phyloP scores from a whole-genome alignment of 2,113 vertebrate species.

The Cyphomyrus discorhynchus region DNA sequence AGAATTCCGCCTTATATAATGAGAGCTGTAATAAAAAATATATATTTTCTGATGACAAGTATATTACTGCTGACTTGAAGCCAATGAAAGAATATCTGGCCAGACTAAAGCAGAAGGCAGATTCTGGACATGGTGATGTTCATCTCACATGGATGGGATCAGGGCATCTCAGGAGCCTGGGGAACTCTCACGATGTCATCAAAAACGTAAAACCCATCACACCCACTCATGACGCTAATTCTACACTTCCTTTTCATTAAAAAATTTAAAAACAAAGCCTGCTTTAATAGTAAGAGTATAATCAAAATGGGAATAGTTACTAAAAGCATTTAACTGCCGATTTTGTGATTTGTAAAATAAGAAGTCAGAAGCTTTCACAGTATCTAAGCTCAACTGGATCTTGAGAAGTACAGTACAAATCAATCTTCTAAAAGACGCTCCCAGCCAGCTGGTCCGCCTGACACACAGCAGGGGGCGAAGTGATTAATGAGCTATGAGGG shows the following conservation, averaged over 20 bases:
- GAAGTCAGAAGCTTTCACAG: not conserved
- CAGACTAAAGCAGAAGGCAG: not conserved
- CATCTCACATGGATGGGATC: not conserved
- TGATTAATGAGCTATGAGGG: not conserved
- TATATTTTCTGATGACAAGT: not conserved
- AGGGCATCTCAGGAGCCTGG: not conserved
- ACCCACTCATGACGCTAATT: not conserved
- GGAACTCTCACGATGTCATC: not conserved
- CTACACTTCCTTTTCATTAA: not conserved
- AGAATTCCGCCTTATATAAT: not conserved
- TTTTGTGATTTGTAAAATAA: not conserved
- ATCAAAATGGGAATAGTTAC: not conserved
- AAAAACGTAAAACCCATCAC: not conserved
- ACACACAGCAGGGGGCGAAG: not conserved
- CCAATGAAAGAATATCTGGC: slow-evolving; percentile 1
- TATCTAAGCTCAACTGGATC: not conserved
- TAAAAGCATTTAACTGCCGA: not conserved
- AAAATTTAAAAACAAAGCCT: not conserved
- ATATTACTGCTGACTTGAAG: not conserved
- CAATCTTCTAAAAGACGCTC: not conserved
- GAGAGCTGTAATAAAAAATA: not conserved
- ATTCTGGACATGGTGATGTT: not conserved
- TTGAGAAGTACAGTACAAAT: not conserved
- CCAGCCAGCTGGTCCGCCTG: not conserved
- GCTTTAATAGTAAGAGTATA: not conserved